Conservation (phyloP, 1,140 invertebrate species). For the Achatina immaculata region DNA sequence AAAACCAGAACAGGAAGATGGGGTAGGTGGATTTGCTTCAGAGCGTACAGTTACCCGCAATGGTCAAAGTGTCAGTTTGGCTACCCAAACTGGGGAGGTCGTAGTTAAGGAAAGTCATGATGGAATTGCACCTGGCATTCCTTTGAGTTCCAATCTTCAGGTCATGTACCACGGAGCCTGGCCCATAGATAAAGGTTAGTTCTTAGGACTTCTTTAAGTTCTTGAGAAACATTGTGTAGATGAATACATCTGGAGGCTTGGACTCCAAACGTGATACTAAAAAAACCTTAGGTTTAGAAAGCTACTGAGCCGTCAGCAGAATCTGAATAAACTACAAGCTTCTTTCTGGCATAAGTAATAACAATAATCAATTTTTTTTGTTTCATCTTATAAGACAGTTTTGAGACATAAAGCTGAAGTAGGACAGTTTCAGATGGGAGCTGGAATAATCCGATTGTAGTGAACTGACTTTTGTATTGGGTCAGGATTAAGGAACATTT, state of each 20-base stretch:
- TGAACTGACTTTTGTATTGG: too few species aligned
- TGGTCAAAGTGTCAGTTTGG: background rate
- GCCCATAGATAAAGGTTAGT: conserved; percentile 72
- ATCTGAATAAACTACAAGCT: background rate
- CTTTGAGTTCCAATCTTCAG: conserved; percentile 41
- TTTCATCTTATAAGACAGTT: background rate
- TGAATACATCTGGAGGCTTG: too few species aligned
- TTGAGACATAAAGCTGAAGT: background rate
- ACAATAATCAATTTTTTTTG: background rate
- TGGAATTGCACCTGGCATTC: conserved; percentile 27
- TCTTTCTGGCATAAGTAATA: background rate
- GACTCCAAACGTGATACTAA: background rate
- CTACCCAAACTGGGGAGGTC: conserved; percentile 34
- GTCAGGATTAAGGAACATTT: too few species aligned
- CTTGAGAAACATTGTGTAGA: background rate
- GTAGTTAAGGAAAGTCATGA: background rate
- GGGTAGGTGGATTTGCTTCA: conserved; percentile 22
- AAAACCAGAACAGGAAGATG: conserved; percentile 27
- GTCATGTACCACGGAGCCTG: conserved; percentile 80
- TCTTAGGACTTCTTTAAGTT: background rate
- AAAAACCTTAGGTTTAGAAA: background rate
- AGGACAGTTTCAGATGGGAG: background rate
- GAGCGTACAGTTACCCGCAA: background rate
- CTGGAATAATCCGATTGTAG: background rate
- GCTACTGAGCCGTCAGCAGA: background rate